These are phyloP conservation scores for Andrena marginata DNA, from an alignment of 2,888 invertebrate species.

Conservation along the genomic window DNA sequence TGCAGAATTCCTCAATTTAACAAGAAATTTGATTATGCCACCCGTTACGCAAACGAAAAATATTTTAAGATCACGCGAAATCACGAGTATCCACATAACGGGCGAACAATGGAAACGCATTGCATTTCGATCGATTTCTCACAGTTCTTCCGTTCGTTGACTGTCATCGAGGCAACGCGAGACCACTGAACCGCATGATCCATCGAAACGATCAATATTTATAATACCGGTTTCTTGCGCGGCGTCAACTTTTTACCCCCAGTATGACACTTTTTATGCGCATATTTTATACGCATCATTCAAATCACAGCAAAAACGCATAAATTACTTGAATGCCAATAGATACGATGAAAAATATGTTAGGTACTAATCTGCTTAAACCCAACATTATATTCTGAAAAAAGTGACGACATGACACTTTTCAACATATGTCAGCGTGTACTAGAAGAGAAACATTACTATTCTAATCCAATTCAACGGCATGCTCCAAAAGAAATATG, in stretches of 20 bases:
- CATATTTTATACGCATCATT: conserved; percentile 33
- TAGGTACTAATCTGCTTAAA: not conserved
- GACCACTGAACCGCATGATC: conserved; percentile 33
- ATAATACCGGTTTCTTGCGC: conserved; percentile 58
- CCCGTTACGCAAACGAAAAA: not conserved
- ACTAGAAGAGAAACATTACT: too few relatives aligned
- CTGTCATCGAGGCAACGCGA: conserved; percentile 39
- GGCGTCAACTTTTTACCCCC: conserved; percentile 14
- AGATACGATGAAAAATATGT: not conserved
- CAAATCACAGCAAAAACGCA: conserved; percentile 11
- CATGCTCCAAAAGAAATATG: too few relatives aligned
- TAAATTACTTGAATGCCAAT: conserved; percentile 16
- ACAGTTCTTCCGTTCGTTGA: conserved; percentile 44
- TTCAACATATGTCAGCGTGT: too few relatives aligned
- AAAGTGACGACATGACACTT: too few relatives aligned
- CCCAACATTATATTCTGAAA: not conserved
- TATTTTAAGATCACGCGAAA: conserved; percentile 17
- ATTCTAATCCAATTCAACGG: too few relatives aligned
- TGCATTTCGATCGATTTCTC: conserved; percentile 60
- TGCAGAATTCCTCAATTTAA: not conserved
- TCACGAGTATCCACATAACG: not conserved
- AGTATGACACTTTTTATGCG: conserved; percentile 34
- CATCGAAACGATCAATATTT: conserved; percentile 53
- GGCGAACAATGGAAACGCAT: conserved; percentile 43
- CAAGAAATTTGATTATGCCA: not conserved